These are phyloP conservation scores for Penaeus vannamei DNA, from an alignment of 1,140 invertebrate genomes.

Conservation along the genomic window DNA sequence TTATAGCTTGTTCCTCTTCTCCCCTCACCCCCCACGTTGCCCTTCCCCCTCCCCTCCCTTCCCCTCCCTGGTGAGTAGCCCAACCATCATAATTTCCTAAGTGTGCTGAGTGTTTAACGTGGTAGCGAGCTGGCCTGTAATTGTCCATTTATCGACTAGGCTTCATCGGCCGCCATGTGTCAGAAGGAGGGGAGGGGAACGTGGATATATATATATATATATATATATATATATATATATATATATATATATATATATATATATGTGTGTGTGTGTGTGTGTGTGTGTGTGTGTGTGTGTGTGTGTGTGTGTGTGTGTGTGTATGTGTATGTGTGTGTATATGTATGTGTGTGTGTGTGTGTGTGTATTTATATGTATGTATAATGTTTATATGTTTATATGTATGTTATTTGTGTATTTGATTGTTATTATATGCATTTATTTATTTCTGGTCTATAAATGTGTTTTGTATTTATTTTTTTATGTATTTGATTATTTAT, in stretches of 20 bases:
- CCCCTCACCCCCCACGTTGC: not conserved
- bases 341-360: not conserved
- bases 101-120: constrained; percentile 5
- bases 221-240: constrained; percentile 5
- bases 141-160: not conserved
- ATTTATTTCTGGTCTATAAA: no score
- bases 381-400: no score
- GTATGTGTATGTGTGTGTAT: not conserved
- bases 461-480: constrained; percentile 8
- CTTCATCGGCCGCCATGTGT: not conserved
- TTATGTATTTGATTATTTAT: constrained; percentile 2
- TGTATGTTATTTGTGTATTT: no score
- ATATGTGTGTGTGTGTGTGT: not conserved
- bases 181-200: not conserved
- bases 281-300: not conserved
- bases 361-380: not conserved
- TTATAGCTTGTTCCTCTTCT: not conserved
- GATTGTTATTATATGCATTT: no score
- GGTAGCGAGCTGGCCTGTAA: not conserved
- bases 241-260: constrained; percentile 13
- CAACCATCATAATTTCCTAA: not conserved
- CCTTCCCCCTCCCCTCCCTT: not conserved
- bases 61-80: no score
- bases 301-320: not conserved
- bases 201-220: not conserved